phyloP scores from a whole-genome alignment of 2,888 invertebrate genomes.

The Agriopis leucophaearia region DNA sequence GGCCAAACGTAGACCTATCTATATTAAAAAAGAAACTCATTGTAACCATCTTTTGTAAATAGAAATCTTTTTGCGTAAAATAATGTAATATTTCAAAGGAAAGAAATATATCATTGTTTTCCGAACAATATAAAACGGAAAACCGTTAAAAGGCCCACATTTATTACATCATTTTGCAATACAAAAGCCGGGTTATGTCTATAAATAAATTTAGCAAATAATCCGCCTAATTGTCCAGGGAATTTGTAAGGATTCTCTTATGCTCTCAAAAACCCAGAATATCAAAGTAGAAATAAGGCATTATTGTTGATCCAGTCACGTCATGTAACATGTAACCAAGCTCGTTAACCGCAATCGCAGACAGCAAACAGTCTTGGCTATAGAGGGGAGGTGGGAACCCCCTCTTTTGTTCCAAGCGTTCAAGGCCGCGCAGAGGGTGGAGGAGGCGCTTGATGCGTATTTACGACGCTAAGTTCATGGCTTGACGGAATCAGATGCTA shows the following conservation, averaged over 20 bases:
- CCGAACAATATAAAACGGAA: background rate
- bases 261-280: slow-evolving; percentile 20
- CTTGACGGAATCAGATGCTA: slow-evolving; percentile 46
- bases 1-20: no score
- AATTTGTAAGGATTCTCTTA: slow-evolving; percentile 25
- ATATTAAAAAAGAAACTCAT: background rate
- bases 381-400: slow-evolving; percentile 53
- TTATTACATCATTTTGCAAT: slow-evolving; percentile 3
- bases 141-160: background rate
- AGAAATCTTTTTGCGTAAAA: background rate
- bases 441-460: slow-evolving; percentile 49
- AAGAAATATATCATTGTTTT: background rate
- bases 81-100: background rate
- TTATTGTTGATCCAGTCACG: slow-evolving; percentile 45
- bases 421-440: slow-evolving; percentile 59
- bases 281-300: slow-evolving; percentile 28
- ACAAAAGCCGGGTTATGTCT: background rate
- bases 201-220: slow-evolving; percentile 17
- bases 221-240: slow-evolving; percentile 16
- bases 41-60: background rate
- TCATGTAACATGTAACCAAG: slow-evolving; percentile 43
- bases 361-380: slow-evolving; percentile 43
- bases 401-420: slow-evolving; percentile 63
- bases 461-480: slow-evolving; percentile 50
- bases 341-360: slow-evolving; percentile 48